These are phyloP conservation scores for Athalia cordata DNA, from an alignment of 2,888 invertebrate species.

Conservation along the genomic window DNA sequence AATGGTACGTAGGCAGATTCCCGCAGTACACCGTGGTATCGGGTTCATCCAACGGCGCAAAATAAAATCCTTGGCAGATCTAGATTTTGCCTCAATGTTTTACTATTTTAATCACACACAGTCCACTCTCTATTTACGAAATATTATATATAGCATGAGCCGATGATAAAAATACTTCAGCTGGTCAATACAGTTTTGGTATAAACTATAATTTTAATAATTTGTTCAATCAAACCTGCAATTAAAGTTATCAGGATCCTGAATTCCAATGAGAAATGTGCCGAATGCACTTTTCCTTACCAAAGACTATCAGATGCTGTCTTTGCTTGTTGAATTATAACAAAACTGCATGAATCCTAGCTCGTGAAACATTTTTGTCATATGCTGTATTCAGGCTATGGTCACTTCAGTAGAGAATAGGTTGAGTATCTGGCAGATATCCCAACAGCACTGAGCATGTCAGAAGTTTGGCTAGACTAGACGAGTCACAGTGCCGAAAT, in stretches of 20 bases:
- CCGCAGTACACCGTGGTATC: neutral
- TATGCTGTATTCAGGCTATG: no score
- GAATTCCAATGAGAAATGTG: neutral
- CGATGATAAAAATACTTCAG: constrained; percentile 25
- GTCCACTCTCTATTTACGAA: constrained; percentile 1
- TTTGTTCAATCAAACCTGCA: no score
- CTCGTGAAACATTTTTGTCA: no score
- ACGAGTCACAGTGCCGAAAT: constrained; percentile 37
- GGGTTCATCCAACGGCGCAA: neutral
- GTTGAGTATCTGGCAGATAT: neutral
- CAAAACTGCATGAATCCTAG: no score
- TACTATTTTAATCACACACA: constrained; percentile 11
- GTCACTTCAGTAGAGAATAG: no score
- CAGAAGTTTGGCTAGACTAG: constrained; percentile 5
- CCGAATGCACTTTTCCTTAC: no score
- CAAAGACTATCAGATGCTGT: no score
- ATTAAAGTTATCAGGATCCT: neutral
- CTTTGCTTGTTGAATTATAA: no score
- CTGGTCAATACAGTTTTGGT: constrained; percentile 14
- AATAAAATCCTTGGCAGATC: constrained; percentile 4
- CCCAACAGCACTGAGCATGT: constrained; percentile 7
- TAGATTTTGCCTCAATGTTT: constrained; percentile 5
- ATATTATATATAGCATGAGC: constrained; percentile 25
- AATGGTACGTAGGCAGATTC: neutral
- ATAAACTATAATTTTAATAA: neutral